phyloP scores from a whole-genome alignment of 2,797 vertebrate species.

The Alcedo quadribrachys region DNA sequence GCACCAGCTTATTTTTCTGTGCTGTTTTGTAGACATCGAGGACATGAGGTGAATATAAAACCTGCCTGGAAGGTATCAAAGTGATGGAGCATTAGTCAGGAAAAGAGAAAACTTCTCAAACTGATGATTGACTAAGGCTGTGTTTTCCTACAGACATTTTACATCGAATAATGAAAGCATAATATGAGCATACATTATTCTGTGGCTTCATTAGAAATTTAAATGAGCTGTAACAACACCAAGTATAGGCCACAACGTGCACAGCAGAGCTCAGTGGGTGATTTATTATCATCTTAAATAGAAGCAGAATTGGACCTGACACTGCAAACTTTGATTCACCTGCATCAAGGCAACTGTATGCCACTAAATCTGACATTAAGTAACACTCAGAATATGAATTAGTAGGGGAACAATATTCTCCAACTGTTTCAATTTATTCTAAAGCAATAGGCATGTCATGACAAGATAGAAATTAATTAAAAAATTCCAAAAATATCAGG shows the following conservation, averaged over 20 bases:
- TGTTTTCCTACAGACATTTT: conserved; percentile 35
- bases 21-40: neutral
- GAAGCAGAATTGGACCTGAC: conserved; percentile 33
- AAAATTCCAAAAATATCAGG: conserved; percentile 11
- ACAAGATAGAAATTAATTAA: conserved; percentile 37
- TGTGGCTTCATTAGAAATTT: conserved; percentile 47
- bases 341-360: conserved; percentile 7
- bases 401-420: neutral
- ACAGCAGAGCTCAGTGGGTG: conserved; percentile 17
- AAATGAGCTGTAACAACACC: conserved; percentile 34
- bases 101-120: conserved; percentile 18
- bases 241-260: neutral
- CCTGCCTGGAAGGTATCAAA: neutral
- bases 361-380: neutral
- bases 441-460: neutral
- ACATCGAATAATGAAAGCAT: conserved; percentile 16
- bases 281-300: conserved; percentile 33
- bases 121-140: conserved; percentile 14
- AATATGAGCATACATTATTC: conserved; percentile 28
- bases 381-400: conserved; percentile 18
- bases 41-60: conserved; percentile 53
- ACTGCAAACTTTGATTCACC: conserved; percentile 43
- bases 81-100: neutral
- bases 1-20: conserved; percentile 41
- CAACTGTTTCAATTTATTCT: conserved; percentile 34